A percentile compares a stretch with the other conserved stretches of the same genome.
These are phyloP conservation scores for Cyprinus carpio DNA, from an alignment of 2,113 vertebrate genomes.

Conservation along the genomic window DNA sequence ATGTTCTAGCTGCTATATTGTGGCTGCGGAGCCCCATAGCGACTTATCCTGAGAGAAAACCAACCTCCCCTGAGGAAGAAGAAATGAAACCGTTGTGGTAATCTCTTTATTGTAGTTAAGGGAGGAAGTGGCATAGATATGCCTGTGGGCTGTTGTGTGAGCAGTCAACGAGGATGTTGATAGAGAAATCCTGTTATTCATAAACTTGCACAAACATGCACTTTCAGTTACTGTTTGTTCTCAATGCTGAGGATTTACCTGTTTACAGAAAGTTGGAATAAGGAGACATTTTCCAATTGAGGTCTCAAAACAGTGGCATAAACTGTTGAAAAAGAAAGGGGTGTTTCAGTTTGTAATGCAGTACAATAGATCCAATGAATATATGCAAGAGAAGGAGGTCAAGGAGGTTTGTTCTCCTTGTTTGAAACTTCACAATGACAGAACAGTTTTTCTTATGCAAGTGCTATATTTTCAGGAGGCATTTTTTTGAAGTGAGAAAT, in stretches of 20 bases:
- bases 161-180: slow-evolving; percentile 15
- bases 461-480: background rate
- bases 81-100: slow-evolving; percentile 32
- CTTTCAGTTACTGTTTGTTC: background rate
- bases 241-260: background rate
- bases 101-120: slow-evolving; percentile 16
- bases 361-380: background rate
- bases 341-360: background rate
- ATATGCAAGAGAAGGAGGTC: background rate
- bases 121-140: slow-evolving; percentile 24
- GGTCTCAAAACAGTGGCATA: background rate
- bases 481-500: background rate
- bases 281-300: background rate
- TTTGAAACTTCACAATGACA: background rate
- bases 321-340: background rate
- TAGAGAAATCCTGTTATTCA: slow-evolving; percentile 26
- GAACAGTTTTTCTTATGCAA: background rate
- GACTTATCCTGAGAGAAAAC: slow-evolving; percentile 33
- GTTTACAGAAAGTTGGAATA: background rate
- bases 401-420: background rate
- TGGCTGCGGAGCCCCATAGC: background rate
- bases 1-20: background rate
- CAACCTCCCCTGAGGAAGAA: slow-evolving; percentile 19
- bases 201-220: slow-evolving; percentile 21
- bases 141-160: background rate